These are phyloP conservation scores for Clarias magur DNA, from an alignment of 2,113 vertebrate species.

Conservation along the genomic window DNA sequence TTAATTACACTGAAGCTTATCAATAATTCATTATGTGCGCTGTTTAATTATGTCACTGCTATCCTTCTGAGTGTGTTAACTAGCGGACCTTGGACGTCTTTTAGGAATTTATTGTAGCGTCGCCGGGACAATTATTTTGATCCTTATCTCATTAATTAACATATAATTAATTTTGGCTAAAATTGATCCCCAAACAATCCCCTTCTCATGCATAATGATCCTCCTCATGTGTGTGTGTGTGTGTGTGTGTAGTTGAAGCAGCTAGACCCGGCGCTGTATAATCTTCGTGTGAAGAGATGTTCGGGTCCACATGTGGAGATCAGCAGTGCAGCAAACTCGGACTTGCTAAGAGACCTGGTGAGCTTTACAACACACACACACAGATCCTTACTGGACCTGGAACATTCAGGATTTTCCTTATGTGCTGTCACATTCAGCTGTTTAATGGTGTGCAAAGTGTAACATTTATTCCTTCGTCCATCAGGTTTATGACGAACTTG, in stretches of 20 bases:
- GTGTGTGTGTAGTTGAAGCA: constrained; percentile 71
- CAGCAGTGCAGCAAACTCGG: constrained; percentile 63
- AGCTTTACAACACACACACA: constrained; percentile 48
- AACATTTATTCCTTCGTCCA: background rate
- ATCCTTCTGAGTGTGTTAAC: background rate
- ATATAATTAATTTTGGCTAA: background rate
- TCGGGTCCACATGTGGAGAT: constrained; percentile 68
- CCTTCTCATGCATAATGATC: background rate
- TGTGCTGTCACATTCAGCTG: background rate
- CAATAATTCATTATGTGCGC: background rate
- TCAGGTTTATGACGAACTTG: constrained; percentile 82
- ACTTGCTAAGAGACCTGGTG: constrained; percentile 80
- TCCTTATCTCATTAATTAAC: background rate
- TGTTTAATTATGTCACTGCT: background rate
- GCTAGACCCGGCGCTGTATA: constrained; percentile 76
- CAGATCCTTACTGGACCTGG: background rate
- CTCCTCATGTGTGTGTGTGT: background rate
- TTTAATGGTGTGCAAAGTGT: background rate
- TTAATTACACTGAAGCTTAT: background rate
- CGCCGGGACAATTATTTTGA: background rate
- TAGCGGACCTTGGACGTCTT: background rate
- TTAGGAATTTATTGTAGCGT: background rate
- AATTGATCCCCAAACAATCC: background rate
- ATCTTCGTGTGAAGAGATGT: constrained; percentile 72
- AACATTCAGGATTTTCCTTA: background rate